phyloP scores from a whole-genome alignment of 2,888 invertebrate genomes.

The Scelioninae gen. 1 region DNA sequence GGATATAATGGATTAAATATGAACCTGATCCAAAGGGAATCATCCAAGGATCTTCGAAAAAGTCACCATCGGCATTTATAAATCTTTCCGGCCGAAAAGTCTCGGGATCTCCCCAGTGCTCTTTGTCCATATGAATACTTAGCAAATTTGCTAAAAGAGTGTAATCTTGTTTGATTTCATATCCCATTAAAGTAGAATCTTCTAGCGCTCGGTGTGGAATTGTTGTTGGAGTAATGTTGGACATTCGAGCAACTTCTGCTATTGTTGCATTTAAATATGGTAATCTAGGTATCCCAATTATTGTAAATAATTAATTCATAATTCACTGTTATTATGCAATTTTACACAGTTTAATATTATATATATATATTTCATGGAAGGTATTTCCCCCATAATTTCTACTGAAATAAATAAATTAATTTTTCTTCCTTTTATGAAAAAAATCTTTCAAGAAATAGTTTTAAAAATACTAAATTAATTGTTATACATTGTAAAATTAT shows the following conservation, averaged over 20 bases:
- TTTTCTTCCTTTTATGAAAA: too few species aligned
- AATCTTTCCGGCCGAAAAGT: slow-evolving; percentile 91
- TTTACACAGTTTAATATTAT: too few species aligned
- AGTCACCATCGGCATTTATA: slow-evolving; percentile 86
- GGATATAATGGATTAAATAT: not conserved
- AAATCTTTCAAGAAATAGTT: too few species aligned
- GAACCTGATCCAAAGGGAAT: slow-evolving; percentile 76
- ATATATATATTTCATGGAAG: too few species aligned
- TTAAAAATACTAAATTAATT: too few species aligned
- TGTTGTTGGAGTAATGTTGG: slow-evolving; percentile 90
- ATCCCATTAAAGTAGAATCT: slow-evolving; percentile 89
- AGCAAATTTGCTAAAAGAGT: slow-evolving; percentile 89
- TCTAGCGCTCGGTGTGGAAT: slow-evolving; percentile 90
- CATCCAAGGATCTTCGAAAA: slow-evolving; percentile 76
- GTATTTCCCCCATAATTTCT: too few species aligned
- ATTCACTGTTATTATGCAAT: too few species aligned
- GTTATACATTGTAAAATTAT: too few species aligned
- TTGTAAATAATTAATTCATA: too few species aligned
- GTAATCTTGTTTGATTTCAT: slow-evolving; percentile 88
- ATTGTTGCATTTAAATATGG: slow-evolving; percentile 92
- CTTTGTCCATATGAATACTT: slow-evolving; percentile 88
- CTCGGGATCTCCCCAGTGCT: slow-evolving; percentile 88
- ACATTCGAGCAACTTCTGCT: slow-evolving; percentile 90
- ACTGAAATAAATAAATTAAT: too few species aligned
- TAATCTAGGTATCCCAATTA: slow-evolving; percentile 84